Evolutionary conservation across 1,140 invertebrate genomes (phyloP).

Genomic region (Lordiphosa mommai): DNA sequence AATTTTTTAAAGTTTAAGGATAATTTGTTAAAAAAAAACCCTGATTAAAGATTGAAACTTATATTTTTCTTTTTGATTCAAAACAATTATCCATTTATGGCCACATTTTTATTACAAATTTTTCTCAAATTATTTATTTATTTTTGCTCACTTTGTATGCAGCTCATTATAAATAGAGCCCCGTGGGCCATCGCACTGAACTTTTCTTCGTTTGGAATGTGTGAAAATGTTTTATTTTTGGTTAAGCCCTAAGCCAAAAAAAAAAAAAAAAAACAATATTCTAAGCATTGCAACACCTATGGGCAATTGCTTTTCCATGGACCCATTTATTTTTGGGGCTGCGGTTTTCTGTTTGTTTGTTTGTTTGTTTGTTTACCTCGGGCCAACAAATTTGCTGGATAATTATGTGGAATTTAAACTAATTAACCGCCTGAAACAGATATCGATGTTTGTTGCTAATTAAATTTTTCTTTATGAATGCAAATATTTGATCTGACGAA

Average conservation of each 20-base stretch:
- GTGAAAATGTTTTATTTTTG: constrained; percentile 61
- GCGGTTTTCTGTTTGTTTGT: constrained; percentile 25
- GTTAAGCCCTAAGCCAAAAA: not conserved
- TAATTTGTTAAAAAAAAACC: too few species aligned
- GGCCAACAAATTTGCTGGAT: constrained; percentile 51
- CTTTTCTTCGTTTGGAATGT: constrained; percentile 38
- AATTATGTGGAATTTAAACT: constrained; percentile 73
- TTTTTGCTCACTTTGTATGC: constrained; percentile 23
- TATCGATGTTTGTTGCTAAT: constrained; percentile 49
- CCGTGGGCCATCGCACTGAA: constrained; percentile 38
- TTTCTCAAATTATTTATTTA: not conserved
- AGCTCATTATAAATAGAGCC: constrained; percentile 46
- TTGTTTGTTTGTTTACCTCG: constrained; percentile 40
- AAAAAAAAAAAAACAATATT: too few species aligned
- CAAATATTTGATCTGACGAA: constrained; percentile 61
- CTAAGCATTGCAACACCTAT: not conserved
- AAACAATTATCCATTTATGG: too few species aligned
- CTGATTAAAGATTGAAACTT: too few species aligned
- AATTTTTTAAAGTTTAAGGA: too few species aligned
- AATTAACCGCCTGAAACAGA: constrained; percentile 45
- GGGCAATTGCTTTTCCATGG: constrained; percentile 24
- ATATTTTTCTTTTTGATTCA: too few species aligned
- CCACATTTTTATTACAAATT: too few species aligned
- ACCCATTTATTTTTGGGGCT: constrained; percentile 2
- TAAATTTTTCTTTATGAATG: constrained; percentile 59